Evolutionary conservation across 2,888 invertebrate genomes (phyloP).

Genomic region (Clepsis dumicolana): DNA sequence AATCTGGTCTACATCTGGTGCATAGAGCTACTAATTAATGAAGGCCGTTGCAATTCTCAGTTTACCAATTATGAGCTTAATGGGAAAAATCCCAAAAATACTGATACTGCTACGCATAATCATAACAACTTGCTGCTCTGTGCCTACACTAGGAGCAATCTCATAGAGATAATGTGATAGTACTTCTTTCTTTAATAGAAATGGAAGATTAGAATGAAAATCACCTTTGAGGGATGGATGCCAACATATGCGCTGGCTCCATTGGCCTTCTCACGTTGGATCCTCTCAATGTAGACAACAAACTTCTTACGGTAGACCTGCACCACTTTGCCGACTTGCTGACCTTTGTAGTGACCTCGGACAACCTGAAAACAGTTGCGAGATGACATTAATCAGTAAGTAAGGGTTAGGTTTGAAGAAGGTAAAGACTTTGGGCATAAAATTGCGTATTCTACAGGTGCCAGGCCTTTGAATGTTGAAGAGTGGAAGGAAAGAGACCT

Average conservation of each 20-base stretch:
- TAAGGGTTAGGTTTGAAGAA: not conserved
- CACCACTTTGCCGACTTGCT: slow-evolving; percentile 99
- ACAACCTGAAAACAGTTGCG: slow-evolving; percentile 90
- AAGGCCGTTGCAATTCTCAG: too few species aligned
- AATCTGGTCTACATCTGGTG: too few species aligned
- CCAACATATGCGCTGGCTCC: slow-evolving; percentile 99
- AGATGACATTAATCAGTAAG: not conserved
- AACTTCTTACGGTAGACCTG: slow-evolving; percentile 99
- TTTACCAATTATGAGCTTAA: too few species aligned
- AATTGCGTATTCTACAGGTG: slow-evolving; percentile 1
- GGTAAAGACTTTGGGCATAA: not conserved
- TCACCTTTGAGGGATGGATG: slow-evolving; percentile 99
- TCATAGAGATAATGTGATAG: too few species aligned
- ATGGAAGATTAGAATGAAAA: slow-evolving; percentile 11
- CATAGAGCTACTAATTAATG: too few species aligned
- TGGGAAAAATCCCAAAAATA: too few species aligned
- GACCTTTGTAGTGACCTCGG: slow-evolving; percentile 99
- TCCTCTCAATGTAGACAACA: slow-evolving; percentile 99
- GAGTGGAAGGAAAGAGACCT: too few species aligned
- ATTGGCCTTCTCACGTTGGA: slow-evolving; percentile 99
- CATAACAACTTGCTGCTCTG: too few species aligned
- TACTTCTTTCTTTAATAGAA: too few species aligned
- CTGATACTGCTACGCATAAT: too few species aligned
- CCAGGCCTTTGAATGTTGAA: not conserved
- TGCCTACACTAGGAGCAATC: too few species aligned